Base-by-base conservation (phyloP, 2,113 vertebrate genomes). In the Pterophyllum scalare region DNA sequence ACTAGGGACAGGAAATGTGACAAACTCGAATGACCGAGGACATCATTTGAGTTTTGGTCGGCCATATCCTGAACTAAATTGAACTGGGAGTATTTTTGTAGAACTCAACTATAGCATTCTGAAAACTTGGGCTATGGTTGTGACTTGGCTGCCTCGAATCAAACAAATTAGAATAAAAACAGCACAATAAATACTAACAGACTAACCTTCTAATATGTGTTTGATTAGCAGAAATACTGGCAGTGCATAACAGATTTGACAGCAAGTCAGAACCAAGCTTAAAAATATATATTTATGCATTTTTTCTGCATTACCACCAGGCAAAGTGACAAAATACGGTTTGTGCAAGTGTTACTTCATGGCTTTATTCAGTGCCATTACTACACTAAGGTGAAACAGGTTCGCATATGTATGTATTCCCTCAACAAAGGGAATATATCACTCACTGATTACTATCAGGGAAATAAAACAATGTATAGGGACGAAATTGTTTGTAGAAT, bases 1-100 rank as follows among this genome's bases (percentile, higher is more conserved):
- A 83, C 59, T 12, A 33, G 40, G 58, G 82, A 88, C 78, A 89
- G 92, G 89, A 81, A 85, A 57, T 84, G 77, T 75, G 80, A 84
- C 54, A 62, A 38, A 38, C 35, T n/a, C 83, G 43, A 49, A 56
- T 35, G 54, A 58, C 19, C 22, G 20, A 88, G 15, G 77, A 20
- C 6, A 49, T 75, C 75, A 65, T 81, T 77, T 72, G 31, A 86
- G 84, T 62, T 74, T 77, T 57, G 14, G 35, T 2, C 86, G 60
- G 62, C 24, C 26, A 22, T 31, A 20, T 58, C 22, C 56, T 81
- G 35, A 75, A 88, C 86, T 15, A 6, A 38, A 79, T 2, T 33
- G 33, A 31, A 5, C 28, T 58, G 15, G 33, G n/a, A 79, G 78
- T 35, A 24, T 52, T 38, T 33, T 52, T 52, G 75, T 31, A 2